Evolutionary conservation across 2,888 invertebrate species (phyloP).

Genomic region (Syritta pipiens): DNA sequence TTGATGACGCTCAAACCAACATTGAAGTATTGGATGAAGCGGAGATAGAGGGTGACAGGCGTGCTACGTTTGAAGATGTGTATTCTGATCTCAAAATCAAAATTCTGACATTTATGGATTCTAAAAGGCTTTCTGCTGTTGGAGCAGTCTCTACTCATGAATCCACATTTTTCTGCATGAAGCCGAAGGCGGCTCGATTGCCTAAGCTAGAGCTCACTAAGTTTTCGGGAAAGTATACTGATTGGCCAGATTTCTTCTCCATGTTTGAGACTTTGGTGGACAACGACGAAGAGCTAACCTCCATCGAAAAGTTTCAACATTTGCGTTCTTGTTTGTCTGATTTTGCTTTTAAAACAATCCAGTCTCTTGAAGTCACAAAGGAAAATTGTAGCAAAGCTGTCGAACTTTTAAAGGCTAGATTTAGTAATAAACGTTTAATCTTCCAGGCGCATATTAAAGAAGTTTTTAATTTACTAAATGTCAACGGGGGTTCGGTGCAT

Average conservation of each 20-base stretch:
- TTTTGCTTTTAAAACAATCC: background rate
- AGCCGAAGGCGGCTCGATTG: background rate
- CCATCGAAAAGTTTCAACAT: slow-evolving; percentile 3
- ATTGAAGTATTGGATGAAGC: background rate
- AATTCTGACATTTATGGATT: background rate
- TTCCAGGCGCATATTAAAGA: slow-evolving; percentile 24
- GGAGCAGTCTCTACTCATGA: background rate
- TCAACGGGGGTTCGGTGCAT: slow-evolving; percentile 5
- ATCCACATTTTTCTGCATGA: background rate
- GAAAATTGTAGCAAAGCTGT: slow-evolving; percentile 13
- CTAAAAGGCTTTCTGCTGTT: too few relatives aligned
- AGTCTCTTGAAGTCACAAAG: background rate
- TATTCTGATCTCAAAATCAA: background rate
- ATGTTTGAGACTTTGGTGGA: background rate
- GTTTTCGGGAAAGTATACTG: background rate
- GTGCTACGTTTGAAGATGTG: background rate
- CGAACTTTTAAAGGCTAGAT: slow-evolving; percentile 18
- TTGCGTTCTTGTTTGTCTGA: background rate
- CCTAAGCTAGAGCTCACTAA: background rate
- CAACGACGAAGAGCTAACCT: background rate
- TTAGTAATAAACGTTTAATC: slow-evolving; percentile 16
- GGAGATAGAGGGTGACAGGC: background rate
- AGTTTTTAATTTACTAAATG: slow-evolving; percentile 10
- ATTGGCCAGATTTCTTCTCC: background rate
- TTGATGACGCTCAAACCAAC: background rate